Conservation (phyloP, 2,888 invertebrate species). For the Galeopsomyia nigrocyanea region DNA sequence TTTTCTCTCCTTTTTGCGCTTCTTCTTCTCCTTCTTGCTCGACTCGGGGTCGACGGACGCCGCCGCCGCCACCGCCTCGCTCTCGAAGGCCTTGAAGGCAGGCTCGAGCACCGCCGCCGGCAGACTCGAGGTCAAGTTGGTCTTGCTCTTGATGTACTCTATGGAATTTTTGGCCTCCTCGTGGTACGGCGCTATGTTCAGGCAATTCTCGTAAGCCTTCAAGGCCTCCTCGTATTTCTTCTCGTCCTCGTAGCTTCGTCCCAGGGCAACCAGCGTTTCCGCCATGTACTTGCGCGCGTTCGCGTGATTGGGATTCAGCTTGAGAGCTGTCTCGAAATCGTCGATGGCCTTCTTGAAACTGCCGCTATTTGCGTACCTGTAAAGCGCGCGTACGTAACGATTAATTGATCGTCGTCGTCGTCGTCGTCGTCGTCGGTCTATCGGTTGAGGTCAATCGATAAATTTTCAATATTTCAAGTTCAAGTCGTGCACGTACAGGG, state of each 20-base stretch:
- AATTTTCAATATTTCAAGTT: background rate
- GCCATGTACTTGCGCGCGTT: slow-evolving; percentile 96
- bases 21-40: slow-evolving; percentile 69
- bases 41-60: slow-evolving; percentile 61
- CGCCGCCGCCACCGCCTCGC: too few species aligned
- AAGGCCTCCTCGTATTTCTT: slow-evolving; percentile 88
- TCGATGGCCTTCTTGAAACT: slow-evolving; percentile 94
- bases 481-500: slow-evolving; percentile 73
- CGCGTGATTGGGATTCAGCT: slow-evolving; percentile 88
- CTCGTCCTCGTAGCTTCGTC: slow-evolving; percentile 89
- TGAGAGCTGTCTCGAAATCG: slow-evolving; percentile 93
- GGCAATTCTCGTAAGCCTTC: slow-evolving; percentile 87
- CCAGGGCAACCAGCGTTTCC: slow-evolving; percentile 91
- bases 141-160: slow-evolving; percentile 83
- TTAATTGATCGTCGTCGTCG: too few species aligned
- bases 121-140: slow-evolving; percentile 56
- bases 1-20: slow-evolving; percentile 68
- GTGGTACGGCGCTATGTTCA: slow-evolving; percentile 87
- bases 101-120: slow-evolving; percentile 31
- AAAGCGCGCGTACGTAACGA: background rate
- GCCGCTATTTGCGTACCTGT: slow-evolving; percentile 88
- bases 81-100: slow-evolving; percentile 64
- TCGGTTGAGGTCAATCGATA: too few species aligned
- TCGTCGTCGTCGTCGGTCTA: too few species aligned
- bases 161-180: slow-evolving; percentile 89